Evolutionary conservation across 2,888 invertebrate genomes (phyloP).

Genomic region (Drosophila nigritarsus): DNA sequence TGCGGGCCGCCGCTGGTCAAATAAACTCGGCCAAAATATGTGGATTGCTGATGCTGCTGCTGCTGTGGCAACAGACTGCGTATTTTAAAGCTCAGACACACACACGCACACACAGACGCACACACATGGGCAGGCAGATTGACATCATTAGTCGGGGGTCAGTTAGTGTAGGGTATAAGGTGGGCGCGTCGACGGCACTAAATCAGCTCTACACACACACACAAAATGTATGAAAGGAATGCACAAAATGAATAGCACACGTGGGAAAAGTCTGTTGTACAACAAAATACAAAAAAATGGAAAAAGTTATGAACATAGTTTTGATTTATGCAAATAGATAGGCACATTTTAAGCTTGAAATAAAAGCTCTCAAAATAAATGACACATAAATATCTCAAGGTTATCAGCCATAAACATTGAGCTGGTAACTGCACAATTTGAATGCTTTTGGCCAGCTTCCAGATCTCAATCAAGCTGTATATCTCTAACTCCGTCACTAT

Average conservation of each 20-base stretch:
- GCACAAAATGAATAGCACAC: slow-evolving; percentile 69
- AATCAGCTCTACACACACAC: slow-evolving; percentile 49
- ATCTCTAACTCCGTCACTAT: background rate
- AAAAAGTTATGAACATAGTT: slow-evolving; percentile 33
- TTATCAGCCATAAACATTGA: slow-evolving; percentile 7
- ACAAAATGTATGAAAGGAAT: slow-evolving; percentile 35
- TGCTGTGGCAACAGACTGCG: slow-evolving; percentile 23
- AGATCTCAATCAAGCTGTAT: background rate
- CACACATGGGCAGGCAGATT: slow-evolving; percentile 49
- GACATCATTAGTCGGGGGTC: slow-evolving; percentile 70
- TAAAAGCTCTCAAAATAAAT: slow-evolving; percentile 2
- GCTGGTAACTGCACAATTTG: slow-evolving; percentile 19
- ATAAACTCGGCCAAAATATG: slow-evolving; percentile 45
- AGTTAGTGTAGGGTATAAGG: slow-evolving; percentile 18
- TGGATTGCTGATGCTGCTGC: slow-evolving; percentile 1
- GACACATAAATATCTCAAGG: slow-evolving; percentile 7
- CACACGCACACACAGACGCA: background rate
- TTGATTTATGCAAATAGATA: slow-evolving; percentile 68
- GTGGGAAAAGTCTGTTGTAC: slow-evolving; percentile 51
- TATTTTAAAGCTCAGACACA: slow-evolving; percentile 57
- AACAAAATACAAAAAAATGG: slow-evolving; percentile 27
- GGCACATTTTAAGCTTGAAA: slow-evolving; percentile 18
- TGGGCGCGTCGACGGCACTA: slow-evolving; percentile 37
- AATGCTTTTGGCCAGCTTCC: slow-evolving; percentile 8
- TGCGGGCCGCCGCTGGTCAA: slow-evolving; percentile 53